Evolutionary conservation across 2,888 invertebrate species (phyloP).

Genomic region (Coenonympha arcania): DNA sequence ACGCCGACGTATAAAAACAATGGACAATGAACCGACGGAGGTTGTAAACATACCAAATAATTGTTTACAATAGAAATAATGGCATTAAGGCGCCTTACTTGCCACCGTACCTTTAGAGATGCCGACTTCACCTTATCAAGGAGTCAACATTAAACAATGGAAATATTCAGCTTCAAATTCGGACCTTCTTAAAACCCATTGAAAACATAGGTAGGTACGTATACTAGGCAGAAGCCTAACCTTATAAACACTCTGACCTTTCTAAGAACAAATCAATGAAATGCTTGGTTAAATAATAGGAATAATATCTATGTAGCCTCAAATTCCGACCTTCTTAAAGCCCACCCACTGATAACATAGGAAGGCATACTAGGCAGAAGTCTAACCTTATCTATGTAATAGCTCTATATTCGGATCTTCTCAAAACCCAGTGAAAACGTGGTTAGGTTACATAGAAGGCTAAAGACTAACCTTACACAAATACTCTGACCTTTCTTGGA

Average conservation of each 20-base stretch:
- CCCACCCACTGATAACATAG: too few species aligned
- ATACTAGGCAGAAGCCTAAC: slow-evolving; percentile 18
- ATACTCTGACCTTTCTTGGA: too few species aligned
- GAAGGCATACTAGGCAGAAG: too few species aligned
- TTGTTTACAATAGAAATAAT: slow-evolving; percentile 53
- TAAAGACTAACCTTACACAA: too few species aligned
- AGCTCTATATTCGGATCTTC: too few species aligned
- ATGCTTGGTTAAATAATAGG: not conserved
- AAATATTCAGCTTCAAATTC: not conserved
- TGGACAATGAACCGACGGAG: slow-evolving; percentile 38
- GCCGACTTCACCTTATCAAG: slow-evolving; percentile 34
- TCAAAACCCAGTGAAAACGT: too few species aligned
- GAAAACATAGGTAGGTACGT: slow-evolving; percentile 14
- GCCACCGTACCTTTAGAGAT: slow-evolving; percentile 56
- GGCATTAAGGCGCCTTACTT: slow-evolving; percentile 50
- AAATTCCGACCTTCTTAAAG: not conserved
- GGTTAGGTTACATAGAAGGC: too few species aligned
- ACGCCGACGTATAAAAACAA: slow-evolving; percentile 45
- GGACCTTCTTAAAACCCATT: slow-evolving; percentile 15
- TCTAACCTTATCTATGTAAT: too few species aligned
- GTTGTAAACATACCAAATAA: slow-evolving; percentile 43
- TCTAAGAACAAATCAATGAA: slow-evolving; percentile 14
- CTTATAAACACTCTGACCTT: slow-evolving; percentile 27
- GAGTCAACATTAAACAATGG: slow-evolving; percentile 9
- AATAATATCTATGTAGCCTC: not conserved